A percentile compares a stretch with the other conserved stretches of the same genome.
phyloP scores from a whole-genome alignment of 2,113 vertebrate genomes.

The Stigmatopora nigra region DNA sequence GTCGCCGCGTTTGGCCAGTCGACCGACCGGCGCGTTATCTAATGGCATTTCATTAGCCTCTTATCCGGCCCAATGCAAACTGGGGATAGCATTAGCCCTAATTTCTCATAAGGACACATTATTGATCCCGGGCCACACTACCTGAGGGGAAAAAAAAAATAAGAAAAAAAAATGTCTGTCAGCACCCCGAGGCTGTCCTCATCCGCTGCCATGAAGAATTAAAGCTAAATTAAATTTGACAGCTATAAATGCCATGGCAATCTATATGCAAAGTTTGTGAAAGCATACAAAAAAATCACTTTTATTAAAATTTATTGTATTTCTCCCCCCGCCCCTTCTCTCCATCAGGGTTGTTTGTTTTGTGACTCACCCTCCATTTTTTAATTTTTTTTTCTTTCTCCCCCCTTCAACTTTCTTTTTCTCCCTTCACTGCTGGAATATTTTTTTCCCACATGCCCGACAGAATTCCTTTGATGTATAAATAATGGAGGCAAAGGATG shows the following conservation, averaged over 20 bases:
- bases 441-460: constrained; percentile 85
- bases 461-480: constrained; percentile 96
- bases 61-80: constrained; percentile 92
- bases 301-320: constrained; percentile 48
- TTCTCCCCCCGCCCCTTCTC: constrained; percentile 62
- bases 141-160: constrained; percentile 79
- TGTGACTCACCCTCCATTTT: constrained; percentile 4
- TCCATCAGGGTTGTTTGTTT: constrained; percentile 26
- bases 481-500: constrained; percentile 99
- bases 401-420: constrained; percentile 5
- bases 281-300: constrained; percentile 14
- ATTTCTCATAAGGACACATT: constrained; percentile 99
- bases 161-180: constrained; percentile 81
- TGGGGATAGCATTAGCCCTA: constrained; percentile 88
- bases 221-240: constrained; percentile 99
- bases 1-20: constrained; percentile 66
- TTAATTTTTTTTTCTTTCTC: too few species aligned
- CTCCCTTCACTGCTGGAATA: constrained; percentile 77
- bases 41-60: constrained; percentile 98
- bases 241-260: constrained; percentile 94
- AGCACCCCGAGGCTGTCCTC: constrained; percentile 80
- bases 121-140: constrained; percentile 82
- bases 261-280: constrained; percentile 90
- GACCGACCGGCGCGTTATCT: constrained; percentile 72
- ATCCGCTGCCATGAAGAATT: constrained; percentile 91